Evolutionary conservation across 2,113 vertebrate species (phyloP).

Genomic region (Upupa epops): DNA sequence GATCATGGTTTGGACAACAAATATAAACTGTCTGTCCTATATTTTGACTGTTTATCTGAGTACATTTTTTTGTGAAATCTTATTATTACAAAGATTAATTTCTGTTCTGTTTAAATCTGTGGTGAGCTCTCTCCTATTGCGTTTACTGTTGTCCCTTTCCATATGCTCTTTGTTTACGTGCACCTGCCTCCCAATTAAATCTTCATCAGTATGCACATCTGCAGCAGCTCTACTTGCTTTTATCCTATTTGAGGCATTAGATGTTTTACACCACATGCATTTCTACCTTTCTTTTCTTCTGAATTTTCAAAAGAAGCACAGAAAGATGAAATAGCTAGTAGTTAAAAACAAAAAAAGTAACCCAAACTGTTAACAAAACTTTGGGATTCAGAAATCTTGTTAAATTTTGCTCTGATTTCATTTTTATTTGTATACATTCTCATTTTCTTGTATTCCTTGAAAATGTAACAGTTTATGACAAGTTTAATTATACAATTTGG

Average conservation of each 20-base stretch:
- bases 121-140: neutral
- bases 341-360: neutral
- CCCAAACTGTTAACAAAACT: neutral
- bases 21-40: neutral
- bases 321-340: neutral
- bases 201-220: constrained; percentile 17
- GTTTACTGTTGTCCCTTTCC: constrained; percentile 1
- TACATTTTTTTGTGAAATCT: neutral
- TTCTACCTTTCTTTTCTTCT: neutral
- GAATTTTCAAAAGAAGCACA: neutral
- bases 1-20: neutral
- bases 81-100: neutral
- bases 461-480: neutral
- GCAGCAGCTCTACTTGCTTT: constrained; percentile 8
- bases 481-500: neutral
- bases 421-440: neutral
- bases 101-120: neutral
- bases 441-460: neutral
- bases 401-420: neutral
- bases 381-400: neutral
- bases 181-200: constrained; percentile 21
- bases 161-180: neutral
- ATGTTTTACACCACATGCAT: neutral
- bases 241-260: neutral
- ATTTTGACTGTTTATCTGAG: neutral